Base-by-base conservation (phyloP, 2,797 vertebrate genomes). In the Malacoraja senta region DNA sequence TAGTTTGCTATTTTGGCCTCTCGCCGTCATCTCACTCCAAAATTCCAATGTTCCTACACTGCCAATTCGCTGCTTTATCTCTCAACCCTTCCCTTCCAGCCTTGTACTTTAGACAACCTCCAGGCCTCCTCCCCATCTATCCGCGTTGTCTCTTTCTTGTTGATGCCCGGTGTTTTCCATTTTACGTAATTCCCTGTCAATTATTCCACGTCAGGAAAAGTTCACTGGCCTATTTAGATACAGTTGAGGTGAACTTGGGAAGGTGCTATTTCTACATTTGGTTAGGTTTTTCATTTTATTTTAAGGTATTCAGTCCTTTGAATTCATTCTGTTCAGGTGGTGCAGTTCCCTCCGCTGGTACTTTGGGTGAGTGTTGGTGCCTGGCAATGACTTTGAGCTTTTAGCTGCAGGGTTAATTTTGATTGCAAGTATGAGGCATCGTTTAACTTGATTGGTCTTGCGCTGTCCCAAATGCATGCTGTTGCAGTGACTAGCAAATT, bases 261-360 rank as follows among this genome's bases (percentile, higher is more conserved):
- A 32, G 6, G 8, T 65, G 61, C 13, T 63, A 17, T 86, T n/a
- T 65, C 61, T n/a, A 6, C n/a, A 19, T 65, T 17, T 17, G 26
- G 83, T 44, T 83, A 88, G 93, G 93, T 88, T 44, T 93, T 83
- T 94, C 95, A 94, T 93, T 93, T 94, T 92, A 88, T 96, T 94
- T 94, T 38, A 84, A 96, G 93, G 94, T 96, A 95, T 95, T 94
- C 92, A 86, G 13, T 96, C 78, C 94, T 94, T 96, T 96, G 95
- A 95, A 94, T 95, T 95, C 95, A 72, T 93, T 26, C 94, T 15
- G 95, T 94, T 96, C 95, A 98, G 97, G 97, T 95, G 98, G 98
- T 95, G 97, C 97, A 97, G 95, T 97, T 94, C 96, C 97, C 94
- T 96, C 97, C 94, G 96, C 95, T 78, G 97, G 97, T 96, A 96